phyloP scores from a whole-genome alignment of 2,888 invertebrate species.

The Catocala sponsa region DNA sequence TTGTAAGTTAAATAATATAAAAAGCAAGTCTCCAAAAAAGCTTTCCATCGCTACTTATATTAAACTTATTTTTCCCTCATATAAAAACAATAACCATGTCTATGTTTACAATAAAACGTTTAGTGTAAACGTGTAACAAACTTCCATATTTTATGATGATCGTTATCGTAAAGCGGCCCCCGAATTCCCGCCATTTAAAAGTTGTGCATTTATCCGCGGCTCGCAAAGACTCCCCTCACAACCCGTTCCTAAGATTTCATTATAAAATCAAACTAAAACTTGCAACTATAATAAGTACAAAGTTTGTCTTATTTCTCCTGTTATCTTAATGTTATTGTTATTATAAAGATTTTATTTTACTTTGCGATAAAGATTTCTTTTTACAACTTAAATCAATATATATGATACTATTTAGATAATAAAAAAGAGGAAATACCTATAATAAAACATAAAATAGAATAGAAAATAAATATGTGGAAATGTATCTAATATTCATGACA shows the following conservation, averaged over 20 bases:
- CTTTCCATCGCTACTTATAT: neutral
- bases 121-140: constrained; percentile 81
- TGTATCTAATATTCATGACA: no score
- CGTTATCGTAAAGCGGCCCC: constrained; percentile 83
- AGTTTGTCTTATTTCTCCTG: constrained; percentile 36
- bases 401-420: no score
- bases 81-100: constrained; percentile 50
- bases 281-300: constrained; percentile 45
- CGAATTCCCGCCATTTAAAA: constrained; percentile 79
- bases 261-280: constrained; percentile 79
- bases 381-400: no score
- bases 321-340: constrained; percentile 10
- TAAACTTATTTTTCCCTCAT: constrained; percentile 1
- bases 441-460: no score
- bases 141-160: constrained; percentile 87
- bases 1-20: no score
- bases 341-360: neutral
- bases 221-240: constrained; percentile 49
- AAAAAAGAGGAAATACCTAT: no score
- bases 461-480: no score
- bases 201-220: constrained; percentile 50
- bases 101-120: constrained; percentile 85
- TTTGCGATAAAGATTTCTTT: no score
- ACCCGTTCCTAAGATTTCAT: constrained; percentile 78
- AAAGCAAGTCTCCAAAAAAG: neutral